Evolutionary conservation across 2,888 invertebrate species (phyloP).

Genomic region (Nowickia ferox): DNA sequence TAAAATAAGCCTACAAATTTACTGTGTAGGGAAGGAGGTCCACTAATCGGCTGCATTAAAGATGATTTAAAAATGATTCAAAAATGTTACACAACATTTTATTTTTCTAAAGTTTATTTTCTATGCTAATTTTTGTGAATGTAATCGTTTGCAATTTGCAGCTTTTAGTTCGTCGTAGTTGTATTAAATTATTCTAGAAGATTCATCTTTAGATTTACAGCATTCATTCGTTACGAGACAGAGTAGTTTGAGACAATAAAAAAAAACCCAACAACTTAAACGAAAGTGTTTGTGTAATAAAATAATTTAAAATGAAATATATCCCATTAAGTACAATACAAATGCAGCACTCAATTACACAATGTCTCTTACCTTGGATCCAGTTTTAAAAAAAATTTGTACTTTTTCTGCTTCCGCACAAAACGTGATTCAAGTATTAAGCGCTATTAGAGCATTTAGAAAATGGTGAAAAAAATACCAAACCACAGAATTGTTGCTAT

Average conservation of each 20-base stretch:
- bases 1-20: neutral
- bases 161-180: neutral
- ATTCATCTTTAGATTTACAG: neutral
- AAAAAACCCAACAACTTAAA: constrained; percentile 23
- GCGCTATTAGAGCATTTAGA: neutral
- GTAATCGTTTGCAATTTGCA: neutral
- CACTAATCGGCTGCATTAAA: constrained; percentile 13
- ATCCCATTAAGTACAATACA: constrained; percentile 5
- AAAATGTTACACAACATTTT: neutral
- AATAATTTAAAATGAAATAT: constrained; percentile 46
- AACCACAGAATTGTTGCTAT: too few species aligned
- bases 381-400: neutral
- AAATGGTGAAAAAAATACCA: too few species aligned
- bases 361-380: constrained; percentile 19
- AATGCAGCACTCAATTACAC: constrained; percentile 23
- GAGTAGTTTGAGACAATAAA: constrained; percentile 2
- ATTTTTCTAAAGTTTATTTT: neutral
- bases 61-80: constrained; percentile 31
- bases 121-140: neutral
- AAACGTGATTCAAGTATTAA: neutral
- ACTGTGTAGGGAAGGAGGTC: constrained; percentile 15
- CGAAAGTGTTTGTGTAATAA: constrained; percentile 46
- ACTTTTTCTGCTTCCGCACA: neutral
- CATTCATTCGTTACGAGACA: neutral
- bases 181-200: constrained; percentile 11